Conservation (phyloP, 1,140 invertebrate genomes). For the Wiebesia pumilae region DNA sequence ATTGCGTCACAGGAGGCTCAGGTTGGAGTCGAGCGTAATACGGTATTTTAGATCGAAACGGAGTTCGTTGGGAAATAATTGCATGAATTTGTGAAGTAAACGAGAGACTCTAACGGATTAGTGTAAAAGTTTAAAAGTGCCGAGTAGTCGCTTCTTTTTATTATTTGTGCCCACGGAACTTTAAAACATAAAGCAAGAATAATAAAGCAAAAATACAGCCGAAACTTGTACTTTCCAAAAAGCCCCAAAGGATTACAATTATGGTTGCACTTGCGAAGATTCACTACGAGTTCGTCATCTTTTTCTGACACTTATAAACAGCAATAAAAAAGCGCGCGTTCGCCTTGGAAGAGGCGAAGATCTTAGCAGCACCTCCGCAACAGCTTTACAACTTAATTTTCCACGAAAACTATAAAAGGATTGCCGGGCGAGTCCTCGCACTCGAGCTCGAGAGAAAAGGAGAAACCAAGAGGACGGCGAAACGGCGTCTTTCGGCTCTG, state of each 20-base stretch:
- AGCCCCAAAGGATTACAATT: neutral
- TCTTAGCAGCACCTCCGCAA: neutral
- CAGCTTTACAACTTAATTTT: slow-evolving; percentile 38
- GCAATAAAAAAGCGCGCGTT: neutral
- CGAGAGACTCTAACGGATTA: too few species aligned
- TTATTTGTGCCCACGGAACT: too few species aligned
- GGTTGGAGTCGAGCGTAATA: too few species aligned
- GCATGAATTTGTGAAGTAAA: too few species aligned
- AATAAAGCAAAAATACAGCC: too few species aligned
- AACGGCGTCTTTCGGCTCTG: neutral
- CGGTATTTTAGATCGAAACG: too few species aligned
- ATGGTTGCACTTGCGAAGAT: neutral
- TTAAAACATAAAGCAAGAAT: too few species aligned
- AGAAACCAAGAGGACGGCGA: neutral
- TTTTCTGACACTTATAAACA: neutral
- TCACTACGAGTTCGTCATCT: neutral
- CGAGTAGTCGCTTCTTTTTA: too few species aligned
- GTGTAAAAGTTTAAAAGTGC: too few species aligned
- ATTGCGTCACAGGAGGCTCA: too few species aligned
- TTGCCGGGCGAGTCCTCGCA: neutral
- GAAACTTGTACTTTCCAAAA: neutral
- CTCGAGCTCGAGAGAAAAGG: neutral
- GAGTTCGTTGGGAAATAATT: too few species aligned
- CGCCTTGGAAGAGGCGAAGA: neutral
- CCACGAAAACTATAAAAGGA: slow-evolving; percentile 34